Evolutionary conservation across 1,140 invertebrate genomes (phyloP).

Genomic region (Drosophila seguyi): DNA sequence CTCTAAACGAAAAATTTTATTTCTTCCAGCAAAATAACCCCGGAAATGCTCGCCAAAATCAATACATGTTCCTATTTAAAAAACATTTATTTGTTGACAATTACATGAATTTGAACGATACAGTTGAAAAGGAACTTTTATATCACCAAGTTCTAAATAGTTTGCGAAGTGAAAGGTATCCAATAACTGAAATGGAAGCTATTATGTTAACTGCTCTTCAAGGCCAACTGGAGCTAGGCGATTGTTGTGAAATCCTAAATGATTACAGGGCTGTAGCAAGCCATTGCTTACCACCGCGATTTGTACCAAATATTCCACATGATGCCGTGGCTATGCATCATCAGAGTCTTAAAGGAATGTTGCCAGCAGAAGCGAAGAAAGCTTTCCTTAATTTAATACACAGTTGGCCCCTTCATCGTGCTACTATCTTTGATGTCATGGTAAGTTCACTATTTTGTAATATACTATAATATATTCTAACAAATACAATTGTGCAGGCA

Average conservation of each 20-base stretch:
- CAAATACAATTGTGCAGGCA: no score
- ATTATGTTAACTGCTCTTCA: slow-evolving; percentile 97
- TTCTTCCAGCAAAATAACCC: slow-evolving; percentile 36
- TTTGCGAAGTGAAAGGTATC: slow-evolving; percentile 95
- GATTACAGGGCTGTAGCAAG: slow-evolving; percentile 91
- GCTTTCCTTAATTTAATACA: slow-evolving; percentile 97
- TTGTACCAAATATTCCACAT: slow-evolving; percentile 90
- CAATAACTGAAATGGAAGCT: slow-evolving; percentile 96
- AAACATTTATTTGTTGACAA: slow-evolving; percentile 96
- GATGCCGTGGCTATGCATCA: slow-evolving; percentile 95
- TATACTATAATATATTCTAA: neutral
- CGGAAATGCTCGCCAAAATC: slow-evolving; percentile 70
- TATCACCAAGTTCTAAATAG: slow-evolving; percentile 97
- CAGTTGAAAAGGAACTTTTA: slow-evolving; percentile 97
- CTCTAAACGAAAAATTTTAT: neutral
- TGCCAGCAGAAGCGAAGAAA: slow-evolving; percentile 94
- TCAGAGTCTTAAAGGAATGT: slow-evolving; percentile 94
- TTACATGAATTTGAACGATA: slow-evolving; percentile 93
- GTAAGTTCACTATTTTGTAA: slow-evolving; percentile 33
- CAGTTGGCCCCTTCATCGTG: slow-evolving; percentile 96
- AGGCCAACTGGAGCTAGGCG: slow-evolving; percentile 95
- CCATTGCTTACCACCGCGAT: slow-evolving; percentile 93
- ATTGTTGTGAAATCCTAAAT: slow-evolving; percentile 89
- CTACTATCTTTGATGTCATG: slow-evolving; percentile 98
- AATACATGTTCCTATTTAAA: slow-evolving; percentile 93